phyloP scores from a whole-genome alignment of 2,888 invertebrate genomes.

The Tenthredo distinguenda region DNA sequence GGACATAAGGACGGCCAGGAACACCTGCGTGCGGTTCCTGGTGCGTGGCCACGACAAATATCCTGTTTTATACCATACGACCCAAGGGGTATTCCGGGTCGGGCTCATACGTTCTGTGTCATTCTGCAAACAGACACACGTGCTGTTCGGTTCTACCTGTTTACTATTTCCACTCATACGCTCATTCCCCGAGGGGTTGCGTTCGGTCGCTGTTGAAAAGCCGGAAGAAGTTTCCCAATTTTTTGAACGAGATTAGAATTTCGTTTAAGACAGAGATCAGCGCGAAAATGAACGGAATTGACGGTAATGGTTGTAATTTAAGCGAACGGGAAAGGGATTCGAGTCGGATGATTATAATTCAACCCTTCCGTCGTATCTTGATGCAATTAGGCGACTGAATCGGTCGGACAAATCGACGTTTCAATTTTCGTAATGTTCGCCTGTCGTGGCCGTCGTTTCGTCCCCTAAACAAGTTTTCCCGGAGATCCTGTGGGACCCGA shows the following conservation, averaged over 20 bases:
- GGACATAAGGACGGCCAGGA: constrained; percentile 14
- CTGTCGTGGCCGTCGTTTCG: not conserved
- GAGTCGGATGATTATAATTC: not conserved
- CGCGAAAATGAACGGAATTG: not conserved
- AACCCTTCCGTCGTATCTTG: constrained; percentile 62
- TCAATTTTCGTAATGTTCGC: constrained; percentile 77
- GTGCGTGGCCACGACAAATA: constrained; percentile 43
- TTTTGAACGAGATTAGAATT: not conserved
- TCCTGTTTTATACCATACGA: constrained; percentile 15
- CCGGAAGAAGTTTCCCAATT: not conserved
- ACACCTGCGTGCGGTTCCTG: constrained; percentile 42
- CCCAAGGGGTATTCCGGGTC: not conserved
- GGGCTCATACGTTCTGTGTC: constrained; percentile 15
- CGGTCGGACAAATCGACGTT: constrained; percentile 76
- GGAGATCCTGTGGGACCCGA: constrained; percentile 37
- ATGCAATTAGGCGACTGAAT: constrained; percentile 73
- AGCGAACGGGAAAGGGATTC: not conserved
- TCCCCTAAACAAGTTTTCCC: constrained; percentile 11
- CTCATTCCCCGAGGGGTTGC: not conserved
- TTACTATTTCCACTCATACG: not conserved
- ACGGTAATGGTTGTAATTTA: not conserved
- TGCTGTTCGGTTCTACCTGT: constrained; percentile 1
- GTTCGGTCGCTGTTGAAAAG: not conserved
- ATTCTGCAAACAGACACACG: constrained; percentile 45
- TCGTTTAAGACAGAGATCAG: not conserved